phyloP scores from a whole-genome alignment of 1,140 invertebrate genomes.

The Microplitis demolitor region DNA sequence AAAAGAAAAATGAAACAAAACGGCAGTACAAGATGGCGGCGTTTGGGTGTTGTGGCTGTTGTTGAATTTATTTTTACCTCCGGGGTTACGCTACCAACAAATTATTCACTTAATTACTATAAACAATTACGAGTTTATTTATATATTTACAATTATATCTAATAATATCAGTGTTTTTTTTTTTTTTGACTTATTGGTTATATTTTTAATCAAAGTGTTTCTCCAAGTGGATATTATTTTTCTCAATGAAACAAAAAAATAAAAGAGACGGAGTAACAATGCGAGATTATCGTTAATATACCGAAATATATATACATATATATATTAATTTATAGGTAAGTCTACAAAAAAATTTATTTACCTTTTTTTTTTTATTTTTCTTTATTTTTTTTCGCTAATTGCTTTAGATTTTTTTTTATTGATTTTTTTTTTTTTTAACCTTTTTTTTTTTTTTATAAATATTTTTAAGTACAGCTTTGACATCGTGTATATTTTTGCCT shows the following conservation, averaged over 20 bases:
- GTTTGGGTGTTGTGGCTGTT: constrained; percentile 55
- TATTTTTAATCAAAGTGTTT: too few relatives aligned
- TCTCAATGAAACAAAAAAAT: not conserved
- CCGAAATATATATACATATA: not conserved
- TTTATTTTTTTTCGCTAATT: too few relatives aligned
- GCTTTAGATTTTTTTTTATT: too few relatives aligned
- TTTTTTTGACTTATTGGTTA: not conserved
- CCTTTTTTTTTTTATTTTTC: too few relatives aligned
- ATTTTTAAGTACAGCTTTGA: not conserved
- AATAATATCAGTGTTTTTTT: constrained; percentile 7
- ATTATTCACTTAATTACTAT: constrained; percentile 17
- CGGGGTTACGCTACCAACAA: constrained; percentile 31
- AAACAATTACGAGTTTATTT: too few relatives aligned
- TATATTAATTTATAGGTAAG: too few relatives aligned
- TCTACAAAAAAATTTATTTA: too few relatives aligned
- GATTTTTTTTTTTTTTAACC: too few relatives aligned
- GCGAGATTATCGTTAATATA: constrained; percentile 3
- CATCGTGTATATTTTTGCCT: constrained; percentile 32
- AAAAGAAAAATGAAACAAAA: constrained; percentile 50
- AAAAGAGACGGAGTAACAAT: constrained; percentile 7
- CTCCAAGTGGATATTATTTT: not conserved
- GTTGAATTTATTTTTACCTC: constrained; percentile 22
- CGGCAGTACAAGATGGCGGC: constrained; percentile 51
- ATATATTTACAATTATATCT: constrained; percentile 6
- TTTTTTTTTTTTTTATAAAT: not conserved